Conservation (phyloP, 2,113 vertebrate genomes). For the Malurus cyaneus region DNA sequence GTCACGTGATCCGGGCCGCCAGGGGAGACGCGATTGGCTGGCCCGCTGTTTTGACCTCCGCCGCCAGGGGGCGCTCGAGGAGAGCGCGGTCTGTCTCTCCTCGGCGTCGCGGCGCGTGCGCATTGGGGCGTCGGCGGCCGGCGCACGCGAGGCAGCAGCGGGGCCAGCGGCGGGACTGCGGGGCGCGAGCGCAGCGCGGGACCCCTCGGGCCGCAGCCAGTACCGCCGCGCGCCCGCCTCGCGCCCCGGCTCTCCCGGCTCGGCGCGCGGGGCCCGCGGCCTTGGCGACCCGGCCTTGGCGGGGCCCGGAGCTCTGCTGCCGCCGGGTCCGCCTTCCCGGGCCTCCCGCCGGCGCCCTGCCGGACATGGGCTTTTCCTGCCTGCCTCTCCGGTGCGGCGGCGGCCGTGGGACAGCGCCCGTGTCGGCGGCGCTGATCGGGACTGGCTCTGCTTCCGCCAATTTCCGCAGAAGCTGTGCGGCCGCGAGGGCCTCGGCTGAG, state of each 20-base stretch:
- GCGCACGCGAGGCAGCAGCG: too few relatives aligned
- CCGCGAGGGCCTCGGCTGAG: neutral
- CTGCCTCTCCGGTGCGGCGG: neutral
- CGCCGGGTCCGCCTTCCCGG: neutral
- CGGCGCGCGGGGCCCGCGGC: too few relatives aligned
- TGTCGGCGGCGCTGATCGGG: too few relatives aligned
- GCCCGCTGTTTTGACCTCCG: too few relatives aligned
- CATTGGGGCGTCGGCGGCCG: too few relatives aligned
- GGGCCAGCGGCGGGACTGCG: too few relatives aligned
- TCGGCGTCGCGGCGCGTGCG: too few relatives aligned
- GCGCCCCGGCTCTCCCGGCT: too few relatives aligned
- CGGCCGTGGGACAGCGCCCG: neutral
- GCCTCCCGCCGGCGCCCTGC: neutral
- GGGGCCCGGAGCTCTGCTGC: neutral
- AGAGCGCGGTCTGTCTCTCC: too few relatives aligned
- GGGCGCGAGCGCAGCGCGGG: neutral
- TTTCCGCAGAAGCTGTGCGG: neutral
- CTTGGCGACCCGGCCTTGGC: too few relatives aligned
- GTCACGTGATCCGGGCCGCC: neutral
- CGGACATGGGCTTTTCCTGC: neutral
- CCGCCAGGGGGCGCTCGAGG: too few relatives aligned
- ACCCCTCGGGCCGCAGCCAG: neutral
- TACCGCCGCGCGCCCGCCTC: neutral
- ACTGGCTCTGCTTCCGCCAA: rapidly evolving
- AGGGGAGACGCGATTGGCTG: too few relatives aligned